These are phyloP conservation scores for Asobara japonica DNA, from an alignment of 1,140 invertebrate genomes.

Conservation along the genomic window DNA sequence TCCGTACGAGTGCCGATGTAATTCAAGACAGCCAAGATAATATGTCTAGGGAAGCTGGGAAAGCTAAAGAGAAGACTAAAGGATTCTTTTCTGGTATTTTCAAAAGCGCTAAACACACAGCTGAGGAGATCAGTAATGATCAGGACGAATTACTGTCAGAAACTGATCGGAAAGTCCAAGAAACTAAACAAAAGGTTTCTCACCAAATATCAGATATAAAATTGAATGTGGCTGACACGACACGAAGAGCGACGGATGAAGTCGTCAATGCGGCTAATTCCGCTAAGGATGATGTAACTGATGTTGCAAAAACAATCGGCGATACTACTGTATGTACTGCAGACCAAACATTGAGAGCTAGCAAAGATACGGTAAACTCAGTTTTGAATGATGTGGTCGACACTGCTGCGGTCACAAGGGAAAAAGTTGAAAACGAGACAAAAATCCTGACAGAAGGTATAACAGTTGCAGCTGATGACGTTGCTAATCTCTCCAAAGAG, in stretches of 20 bases:
- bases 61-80: constrained; percentile 32
- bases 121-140: constrained; percentile 45
- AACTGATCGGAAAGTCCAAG: background rate
- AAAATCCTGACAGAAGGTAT: constrained; percentile 48
- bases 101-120: constrained; percentile 40
- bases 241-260: background rate
- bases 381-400: background rate
- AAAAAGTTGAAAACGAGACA: constrained; percentile 30
- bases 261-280: background rate
- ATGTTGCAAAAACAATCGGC: background rate
- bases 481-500: constrained; percentile 11
- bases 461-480: constrained; percentile 41
- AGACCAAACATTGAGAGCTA: constrained; percentile 6
- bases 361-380: constrained; percentile 42
- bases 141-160: background rate
- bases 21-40: background rate
- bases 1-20: background rate
- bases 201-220: constrained; percentile 3
- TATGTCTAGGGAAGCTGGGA: constrained; percentile 2
- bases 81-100: constrained; percentile 45
- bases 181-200: constrained; percentile 1
- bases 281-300: background rate
- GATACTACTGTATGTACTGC: no score
- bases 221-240: background rate
- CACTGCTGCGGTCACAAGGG: no score